phyloP scores from a whole-genome alignment of 2,113 vertebrate genomes.

The Corapipo altera region DNA sequence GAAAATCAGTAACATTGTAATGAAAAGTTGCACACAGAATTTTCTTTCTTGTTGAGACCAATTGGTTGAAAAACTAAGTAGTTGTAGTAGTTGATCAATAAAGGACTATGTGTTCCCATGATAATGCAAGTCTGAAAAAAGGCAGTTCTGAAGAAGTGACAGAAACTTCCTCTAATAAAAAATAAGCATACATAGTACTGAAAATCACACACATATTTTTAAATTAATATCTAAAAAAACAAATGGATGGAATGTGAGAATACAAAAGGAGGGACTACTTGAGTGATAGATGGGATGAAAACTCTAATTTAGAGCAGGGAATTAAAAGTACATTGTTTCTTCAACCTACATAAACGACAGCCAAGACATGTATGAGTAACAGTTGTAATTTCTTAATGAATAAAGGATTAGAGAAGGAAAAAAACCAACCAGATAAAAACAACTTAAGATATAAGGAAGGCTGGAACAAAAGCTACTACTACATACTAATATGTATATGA shows the following conservation, averaged over 20 bases:
- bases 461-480: not conserved
- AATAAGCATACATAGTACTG: not conserved
- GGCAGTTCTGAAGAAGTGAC: not conserved
- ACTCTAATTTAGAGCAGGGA: not conserved
- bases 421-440: not conserved
- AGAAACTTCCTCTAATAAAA: not conserved
- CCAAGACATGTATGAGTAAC: not conserved
- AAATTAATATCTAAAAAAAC: not conserved
- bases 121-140: not conserved
- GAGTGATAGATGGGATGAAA: not conserved
- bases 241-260: not conserved
- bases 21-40: not conserved
- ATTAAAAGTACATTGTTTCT: not conserved
- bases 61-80: not conserved
- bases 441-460: not conserved
- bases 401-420: not conserved
- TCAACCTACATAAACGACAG: not conserved
- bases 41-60: not conserved
- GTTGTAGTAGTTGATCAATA: not conserved
- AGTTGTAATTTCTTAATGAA: not conserved
- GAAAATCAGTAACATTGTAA: not conserved
- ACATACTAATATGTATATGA: not conserved
- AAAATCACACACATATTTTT: not conserved
- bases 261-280: not conserved
- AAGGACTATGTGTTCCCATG: not conserved